Conservation (phyloP, 92 coral and sea anemone species). For the Epizoanthus stellaris region DNA sequence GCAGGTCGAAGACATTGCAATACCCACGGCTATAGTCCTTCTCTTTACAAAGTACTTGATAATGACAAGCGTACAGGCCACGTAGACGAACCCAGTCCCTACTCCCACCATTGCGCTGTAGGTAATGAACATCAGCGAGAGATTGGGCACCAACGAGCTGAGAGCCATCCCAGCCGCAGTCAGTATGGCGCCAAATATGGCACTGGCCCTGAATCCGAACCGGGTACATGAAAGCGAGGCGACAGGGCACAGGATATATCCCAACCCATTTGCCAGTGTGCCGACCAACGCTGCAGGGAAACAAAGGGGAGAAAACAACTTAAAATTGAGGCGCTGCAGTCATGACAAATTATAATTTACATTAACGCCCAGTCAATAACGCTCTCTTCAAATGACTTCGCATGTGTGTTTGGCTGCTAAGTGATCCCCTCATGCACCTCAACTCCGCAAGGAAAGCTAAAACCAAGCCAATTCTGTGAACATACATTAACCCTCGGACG, state of each 20-base stretch:
- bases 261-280: slow-evolving; percentile 23
- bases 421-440: too few relatives aligned
- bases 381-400: too few relatives aligned
- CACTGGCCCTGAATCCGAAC: slow-evolving; percentile 42
- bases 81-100: slow-evolving; percentile 39
- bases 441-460: too few relatives aligned
- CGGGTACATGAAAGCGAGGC: slow-evolving; percentile 15
- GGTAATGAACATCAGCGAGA: slow-evolving; percentile 61
- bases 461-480: too few relatives aligned
- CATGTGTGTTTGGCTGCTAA: too few relatives aligned
- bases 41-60: slow-evolving; percentile 64
- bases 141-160: slow-evolving; percentile 51
- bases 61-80: slow-evolving; percentile 40
- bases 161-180: slow-evolving; percentile 44
- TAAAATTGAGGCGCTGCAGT: too few relatives aligned
- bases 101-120: slow-evolving; percentile 52
- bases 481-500: too few relatives aligned
- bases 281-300: slow-evolving; percentile 59
- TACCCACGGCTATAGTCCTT: slow-evolving; percentile 66
- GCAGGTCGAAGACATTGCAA: slow-evolving; percentile 55
- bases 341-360: too few relatives aligned
- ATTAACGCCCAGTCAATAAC: too few relatives aligned
- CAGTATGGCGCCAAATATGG: slow-evolving; percentile 33
- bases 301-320: too few relatives aligned
- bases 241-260: slow-evolving; percentile 33